phyloP scores from a whole-genome alignment of 2,888 invertebrate species.

The Andrena bucephala region DNA sequence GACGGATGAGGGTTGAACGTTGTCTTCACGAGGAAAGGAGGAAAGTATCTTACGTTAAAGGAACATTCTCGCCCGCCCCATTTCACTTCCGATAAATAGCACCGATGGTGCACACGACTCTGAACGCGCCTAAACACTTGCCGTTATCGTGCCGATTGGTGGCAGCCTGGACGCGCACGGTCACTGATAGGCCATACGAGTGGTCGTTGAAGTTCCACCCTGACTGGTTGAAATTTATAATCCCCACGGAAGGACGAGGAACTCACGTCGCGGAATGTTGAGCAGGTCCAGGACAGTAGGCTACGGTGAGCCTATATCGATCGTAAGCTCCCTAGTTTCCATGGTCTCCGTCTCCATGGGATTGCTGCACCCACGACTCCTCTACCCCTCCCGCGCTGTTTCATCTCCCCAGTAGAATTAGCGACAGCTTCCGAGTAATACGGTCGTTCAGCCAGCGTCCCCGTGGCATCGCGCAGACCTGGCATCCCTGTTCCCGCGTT shows the following conservation, averaged over 20 bases:
- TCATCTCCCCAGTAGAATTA: slow-evolving; percentile 41
- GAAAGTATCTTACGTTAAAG: too few species aligned
- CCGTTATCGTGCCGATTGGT: background rate
- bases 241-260: slow-evolving; percentile 9
- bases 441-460: slow-evolving; percentile 5
- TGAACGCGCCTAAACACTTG: background rate
- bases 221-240: slow-evolving; percentile 46
- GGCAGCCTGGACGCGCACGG: background rate
- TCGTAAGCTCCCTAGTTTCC: slow-evolving; percentile 64
- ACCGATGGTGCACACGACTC: too few species aligned
- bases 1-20: too few species aligned
- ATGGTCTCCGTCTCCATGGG: slow-evolving; percentile 69
- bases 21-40: too few species aligned
- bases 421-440: slow-evolving; percentile 54
- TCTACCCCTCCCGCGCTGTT: slow-evolving; percentile 14
- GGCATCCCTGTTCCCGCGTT: slow-evolving; percentile 30
- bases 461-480: slow-evolving; percentile 35
- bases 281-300: slow-evolving; percentile 65
- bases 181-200: background rate
- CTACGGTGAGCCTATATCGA: slow-evolving; percentile 63
- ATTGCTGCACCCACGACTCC: slow-evolving; percentile 52
- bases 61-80: too few species aligned
- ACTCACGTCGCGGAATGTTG: slow-evolving; percentile 51
- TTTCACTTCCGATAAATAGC: too few species aligned
- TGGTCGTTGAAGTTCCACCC: background rate